A percentile compares a stretch with the other conserved stretches of the same genome.
These are phyloP conservation scores for Leucoptera coffeella DNA, from an alignment of 2,888 invertebrate species.

Conservation along the genomic window DNA sequence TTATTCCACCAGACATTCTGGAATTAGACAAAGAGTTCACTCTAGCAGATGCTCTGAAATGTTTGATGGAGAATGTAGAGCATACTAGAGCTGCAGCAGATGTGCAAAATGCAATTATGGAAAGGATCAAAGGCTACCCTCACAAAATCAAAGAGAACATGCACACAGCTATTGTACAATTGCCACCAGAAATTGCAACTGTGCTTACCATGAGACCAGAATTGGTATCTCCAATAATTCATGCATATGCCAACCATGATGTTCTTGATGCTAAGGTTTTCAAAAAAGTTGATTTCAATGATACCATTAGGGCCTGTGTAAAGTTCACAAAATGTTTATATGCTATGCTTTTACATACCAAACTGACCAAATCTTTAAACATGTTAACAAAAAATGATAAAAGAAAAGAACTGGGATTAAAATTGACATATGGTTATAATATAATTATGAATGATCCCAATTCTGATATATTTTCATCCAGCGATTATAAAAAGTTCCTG, in stretches of 20 bases:
- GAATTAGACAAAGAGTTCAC: conserved; percentile 15
- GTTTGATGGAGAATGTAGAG: conserved; percentile 31
- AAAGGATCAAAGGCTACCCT: conserved; percentile 68
- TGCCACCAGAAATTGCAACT: conserved; percentile 77
- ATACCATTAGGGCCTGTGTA: conserved; percentile 67
- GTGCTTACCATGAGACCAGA: conserved; percentile 69
- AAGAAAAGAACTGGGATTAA: conserved; percentile 72
- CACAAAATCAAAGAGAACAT: conserved; percentile 59
- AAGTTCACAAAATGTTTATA: conserved; percentile 87
- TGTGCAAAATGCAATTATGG: conserved; percentile 59
- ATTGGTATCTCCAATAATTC: conserved; percentile 73
- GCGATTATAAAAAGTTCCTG: conserved; percentile 67
- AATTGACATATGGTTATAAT: conserved; percentile 85
- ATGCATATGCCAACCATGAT: conserved; percentile 76
- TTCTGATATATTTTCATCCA: conserved; percentile 43
- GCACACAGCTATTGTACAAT: conserved; percentile 68
- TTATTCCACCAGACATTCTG: conserved; percentile 55
- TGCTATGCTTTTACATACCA: conserved; percentile 81
- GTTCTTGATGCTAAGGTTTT: conserved; percentile 74
- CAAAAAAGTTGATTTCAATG: conserved; percentile 67
- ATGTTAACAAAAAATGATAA: conserved; percentile 58
- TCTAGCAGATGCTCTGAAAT: conserved; percentile 35
- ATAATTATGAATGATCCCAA: conserved; percentile 61
- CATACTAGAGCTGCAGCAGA: conserved; percentile 41
- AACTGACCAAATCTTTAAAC: conserved; percentile 69